These are phyloP conservation scores for Limnephilus marmoratus DNA, from an alignment of 2,888 invertebrate species.

Conservation along the genomic window DNA sequence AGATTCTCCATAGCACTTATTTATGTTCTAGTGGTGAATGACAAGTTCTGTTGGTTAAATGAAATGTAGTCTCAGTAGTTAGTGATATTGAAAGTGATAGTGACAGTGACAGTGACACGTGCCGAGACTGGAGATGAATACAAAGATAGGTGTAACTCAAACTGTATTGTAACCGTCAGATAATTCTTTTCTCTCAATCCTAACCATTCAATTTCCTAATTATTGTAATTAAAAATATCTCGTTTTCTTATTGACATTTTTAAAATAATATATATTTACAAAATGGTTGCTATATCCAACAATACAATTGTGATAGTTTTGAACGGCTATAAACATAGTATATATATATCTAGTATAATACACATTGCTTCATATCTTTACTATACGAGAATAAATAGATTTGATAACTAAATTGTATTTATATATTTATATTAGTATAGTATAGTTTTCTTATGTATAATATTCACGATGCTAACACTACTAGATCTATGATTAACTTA, in stretches of 20 bases:
- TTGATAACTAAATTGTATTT: slow-evolving; percentile 64
- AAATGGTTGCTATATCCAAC: slow-evolving; percentile 53
- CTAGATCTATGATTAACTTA: slow-evolving; percentile 56
- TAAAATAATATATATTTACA: slow-evolving; percentile 61
- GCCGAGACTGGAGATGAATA: not conserved
- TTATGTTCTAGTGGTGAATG: not conserved
- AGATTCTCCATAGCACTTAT: slow-evolving; percentile 8
- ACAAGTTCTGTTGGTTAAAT: not conserved
- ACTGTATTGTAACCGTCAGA: not conserved
- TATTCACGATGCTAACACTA: slow-evolving; percentile 64
- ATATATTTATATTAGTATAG: slow-evolving; percentile 70
- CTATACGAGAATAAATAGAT: slow-evolving; percentile 67
- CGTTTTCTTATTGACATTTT: slow-evolving; percentile 58
- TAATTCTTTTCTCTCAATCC: slow-evolving; percentile 46
- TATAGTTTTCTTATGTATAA: slow-evolving; percentile 65
- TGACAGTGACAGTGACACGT: not conserved
- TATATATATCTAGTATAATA: slow-evolving; percentile 73
- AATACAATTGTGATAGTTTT: slow-evolving; percentile 50
- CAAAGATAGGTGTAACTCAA: not conserved
- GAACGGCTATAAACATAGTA: slow-evolving; percentile 72
- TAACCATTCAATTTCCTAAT: slow-evolving; percentile 62
- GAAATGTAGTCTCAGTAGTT: too few species aligned
- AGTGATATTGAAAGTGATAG: not conserved
- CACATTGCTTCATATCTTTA: slow-evolving; percentile 65
- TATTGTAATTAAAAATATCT: slow-evolving; percentile 66